Conservation (phyloP, 2,113 vertebrate genomes). For the Muscicapa adusta region DNA sequence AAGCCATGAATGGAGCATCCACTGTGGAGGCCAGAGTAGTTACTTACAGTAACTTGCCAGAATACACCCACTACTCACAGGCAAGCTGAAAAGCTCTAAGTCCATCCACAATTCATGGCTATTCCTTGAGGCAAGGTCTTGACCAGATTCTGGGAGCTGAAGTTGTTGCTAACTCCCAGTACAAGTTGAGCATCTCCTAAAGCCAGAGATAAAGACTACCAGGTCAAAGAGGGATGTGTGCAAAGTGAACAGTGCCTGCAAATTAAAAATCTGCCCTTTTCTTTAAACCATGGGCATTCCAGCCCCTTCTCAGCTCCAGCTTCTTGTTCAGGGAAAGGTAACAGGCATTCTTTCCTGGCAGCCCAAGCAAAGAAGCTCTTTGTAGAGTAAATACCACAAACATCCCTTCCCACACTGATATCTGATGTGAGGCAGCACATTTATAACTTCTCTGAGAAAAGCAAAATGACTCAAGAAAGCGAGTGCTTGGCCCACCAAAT, state of each 20-base stretch:
- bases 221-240: not conserved
- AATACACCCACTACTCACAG: not conserved
- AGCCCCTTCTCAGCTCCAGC: not conserved
- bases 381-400: not conserved
- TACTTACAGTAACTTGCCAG: not conserved
- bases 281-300: not conserved
- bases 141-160: not conserved
- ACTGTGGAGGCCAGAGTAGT: not conserved
- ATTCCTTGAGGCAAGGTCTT: not conserved
- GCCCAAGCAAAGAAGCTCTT: not conserved
- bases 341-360: not conserved
- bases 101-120: not conserved
- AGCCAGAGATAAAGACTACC: not conserved
- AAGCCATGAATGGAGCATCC: not conserved
- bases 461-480: not conserved
- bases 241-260: not conserved
- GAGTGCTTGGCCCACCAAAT: accelerated
- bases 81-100: not conserved
- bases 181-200: not conserved
- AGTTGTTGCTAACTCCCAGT: not conserved
- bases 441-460: not conserved
- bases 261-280: not conserved
- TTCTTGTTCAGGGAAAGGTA: not conserved
- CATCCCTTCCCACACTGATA: not conserved
- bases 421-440: not conserved